Conservation (phyloP, 1,140 invertebrate genomes). For the Triops longicaudatus region DNA sequence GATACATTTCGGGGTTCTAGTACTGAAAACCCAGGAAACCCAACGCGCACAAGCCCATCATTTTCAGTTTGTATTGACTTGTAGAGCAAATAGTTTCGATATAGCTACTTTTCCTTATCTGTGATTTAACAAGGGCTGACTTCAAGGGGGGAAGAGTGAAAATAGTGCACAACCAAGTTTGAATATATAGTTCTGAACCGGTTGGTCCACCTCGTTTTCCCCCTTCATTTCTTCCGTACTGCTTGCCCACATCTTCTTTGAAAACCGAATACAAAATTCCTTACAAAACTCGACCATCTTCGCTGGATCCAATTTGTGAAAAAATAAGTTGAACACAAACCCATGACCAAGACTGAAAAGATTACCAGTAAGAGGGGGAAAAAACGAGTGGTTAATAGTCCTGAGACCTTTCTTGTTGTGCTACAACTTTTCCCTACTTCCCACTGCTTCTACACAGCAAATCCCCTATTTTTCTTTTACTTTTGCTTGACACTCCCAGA, state of each 20-base stretch:
- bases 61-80: background rate
- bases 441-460: background rate
- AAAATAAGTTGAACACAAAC: background rate
- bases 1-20: constrained; percentile 46
- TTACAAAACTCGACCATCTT: background rate
- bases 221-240: background rate
- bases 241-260: background rate
- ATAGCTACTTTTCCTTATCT: background rate
- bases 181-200: background rate
- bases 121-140: background rate
- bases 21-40: background rate
- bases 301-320: background rate
- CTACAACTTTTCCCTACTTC: background rate
- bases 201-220: background rate
- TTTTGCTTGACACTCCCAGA: background rate
- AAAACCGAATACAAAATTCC: background rate
- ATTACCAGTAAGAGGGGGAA: background rate
- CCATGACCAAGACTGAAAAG: background rate
- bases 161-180: background rate
- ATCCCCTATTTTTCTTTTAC: background rate
- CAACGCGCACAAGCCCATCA: background rate
- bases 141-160: background rate
- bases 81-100: background rate
- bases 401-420: background rate
- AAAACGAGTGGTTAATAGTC: background rate